Evolutionary conservation across 2,113 vertebrate species (phyloP).

Genomic region (Entelurus aequoreus): DNA sequence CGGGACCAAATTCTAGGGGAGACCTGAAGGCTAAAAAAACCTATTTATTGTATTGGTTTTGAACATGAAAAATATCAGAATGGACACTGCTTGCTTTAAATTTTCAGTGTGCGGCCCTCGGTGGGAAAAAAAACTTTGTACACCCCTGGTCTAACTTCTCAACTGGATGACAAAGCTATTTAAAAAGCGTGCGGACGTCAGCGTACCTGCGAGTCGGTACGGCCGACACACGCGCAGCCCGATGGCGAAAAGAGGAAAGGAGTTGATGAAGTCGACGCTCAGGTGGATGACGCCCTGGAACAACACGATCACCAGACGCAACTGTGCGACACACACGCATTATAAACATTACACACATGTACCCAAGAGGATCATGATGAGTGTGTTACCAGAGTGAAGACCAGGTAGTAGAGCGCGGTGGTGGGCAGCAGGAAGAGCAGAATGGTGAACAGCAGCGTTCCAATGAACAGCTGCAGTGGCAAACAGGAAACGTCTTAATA

Average conservation of each 20-base stretch:
- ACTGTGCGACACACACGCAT: constrained; percentile 59
- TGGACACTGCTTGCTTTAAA: too few species aligned
- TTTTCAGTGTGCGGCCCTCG: too few species aligned
- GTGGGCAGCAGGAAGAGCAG: constrained; percentile 93
- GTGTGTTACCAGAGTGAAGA: constrained; percentile 88
- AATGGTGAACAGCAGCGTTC: constrained; percentile 91
- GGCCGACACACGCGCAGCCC: constrained; percentile 80
- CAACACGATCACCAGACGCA: constrained; percentile 87
- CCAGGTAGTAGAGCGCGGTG: constrained; percentile 92
- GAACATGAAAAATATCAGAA: too few species aligned
- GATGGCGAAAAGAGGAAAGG: constrained; percentile 86
- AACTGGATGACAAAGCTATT: too few species aligned
- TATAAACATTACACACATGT: neutral
- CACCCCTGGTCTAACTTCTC: too few species aligned
- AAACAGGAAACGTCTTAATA: neutral
- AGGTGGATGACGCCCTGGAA: constrained; percentile 89
- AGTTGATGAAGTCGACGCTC: constrained; percentile 85
- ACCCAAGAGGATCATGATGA: neutral
- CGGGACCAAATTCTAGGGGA: too few species aligned
- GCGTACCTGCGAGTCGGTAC: constrained; percentile 84
- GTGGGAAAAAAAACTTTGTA: too few species aligned
- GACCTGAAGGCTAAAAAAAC: too few species aligned
- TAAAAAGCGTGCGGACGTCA: neutral
- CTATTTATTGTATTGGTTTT: too few species aligned
- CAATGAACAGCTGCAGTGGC: constrained; percentile 84